These are phyloP conservation scores for Thymallus thymallus DNA, from an alignment of 2,113 vertebrate genomes.

Conservation along the genomic window DNA sequence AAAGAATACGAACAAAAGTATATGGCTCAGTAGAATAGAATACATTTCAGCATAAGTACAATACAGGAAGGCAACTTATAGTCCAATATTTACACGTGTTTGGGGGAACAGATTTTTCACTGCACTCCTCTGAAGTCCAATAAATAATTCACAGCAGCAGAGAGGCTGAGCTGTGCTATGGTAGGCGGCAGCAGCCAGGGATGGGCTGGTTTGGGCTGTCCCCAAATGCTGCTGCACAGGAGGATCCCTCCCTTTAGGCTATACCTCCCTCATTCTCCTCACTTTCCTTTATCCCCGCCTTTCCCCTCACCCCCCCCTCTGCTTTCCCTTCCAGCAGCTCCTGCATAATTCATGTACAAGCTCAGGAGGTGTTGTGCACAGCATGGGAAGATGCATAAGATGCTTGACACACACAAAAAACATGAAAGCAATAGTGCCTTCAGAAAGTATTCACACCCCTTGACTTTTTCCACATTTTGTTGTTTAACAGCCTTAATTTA, in stretches of 20 bases:
- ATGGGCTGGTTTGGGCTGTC: slow-evolving; percentile 48
- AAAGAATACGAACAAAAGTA: no score
- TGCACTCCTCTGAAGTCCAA: slow-evolving; percentile 62
- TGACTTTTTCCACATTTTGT: no score
- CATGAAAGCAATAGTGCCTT: background rate
- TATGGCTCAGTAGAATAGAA: no score
- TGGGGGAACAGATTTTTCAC: slow-evolving; percentile 60
- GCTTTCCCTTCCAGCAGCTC: slow-evolving; percentile 36
- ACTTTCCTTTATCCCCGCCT: background rate
- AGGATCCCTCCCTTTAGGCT: slow-evolving; percentile 13
- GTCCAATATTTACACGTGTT: slow-evolving; percentile 20
- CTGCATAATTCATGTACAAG: slow-evolving; percentile 64
- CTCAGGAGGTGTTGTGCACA: slow-evolving; percentile 37
- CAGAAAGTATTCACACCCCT: no score
- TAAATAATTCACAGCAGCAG: slow-evolving; percentile 77
- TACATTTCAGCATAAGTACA: no score
- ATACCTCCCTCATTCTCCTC: background rate
- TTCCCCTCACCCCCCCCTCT: slow-evolving; percentile 23
- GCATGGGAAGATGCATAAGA: background rate
- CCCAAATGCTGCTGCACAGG: slow-evolving; percentile 41
- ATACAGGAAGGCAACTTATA: no score
- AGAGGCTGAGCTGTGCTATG: slow-evolving; percentile 57
- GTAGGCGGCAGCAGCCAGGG: slow-evolving; percentile 28
- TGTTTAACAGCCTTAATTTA: no score
- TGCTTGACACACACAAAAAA: slow-evolving; percentile 7